phyloP scores from a whole-genome alignment of 2,888 invertebrate species.

The Sarcophaga variegata region DNA sequence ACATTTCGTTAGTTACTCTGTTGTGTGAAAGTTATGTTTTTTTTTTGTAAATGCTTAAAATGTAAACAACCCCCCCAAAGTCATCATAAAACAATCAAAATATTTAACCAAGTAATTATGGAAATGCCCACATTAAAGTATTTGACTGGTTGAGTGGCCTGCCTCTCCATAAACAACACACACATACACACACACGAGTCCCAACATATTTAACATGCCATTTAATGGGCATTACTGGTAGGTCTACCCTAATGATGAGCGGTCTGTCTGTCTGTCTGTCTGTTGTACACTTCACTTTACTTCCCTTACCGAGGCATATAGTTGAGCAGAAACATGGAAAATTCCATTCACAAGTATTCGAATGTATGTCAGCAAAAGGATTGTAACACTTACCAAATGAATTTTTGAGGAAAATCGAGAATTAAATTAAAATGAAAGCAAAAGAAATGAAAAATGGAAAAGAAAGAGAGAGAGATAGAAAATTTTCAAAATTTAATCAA shows the following conservation, averaged over 20 bases:
- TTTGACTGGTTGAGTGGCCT: constrained; percentile 2
- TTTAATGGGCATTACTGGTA: constrained; percentile 15
- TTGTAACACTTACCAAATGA: constrained; percentile 19
- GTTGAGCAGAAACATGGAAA: constrained; percentile 22
- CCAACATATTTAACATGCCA: constrained; percentile 33
- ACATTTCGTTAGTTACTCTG: background rate
- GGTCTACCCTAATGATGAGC: background rate
- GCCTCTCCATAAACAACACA: background rate
- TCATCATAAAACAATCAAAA: constrained; percentile 42
- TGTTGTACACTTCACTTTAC: background rate
- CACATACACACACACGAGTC: background rate
- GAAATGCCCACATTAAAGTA: constrained; percentile 34
- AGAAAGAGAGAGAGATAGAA: background rate
- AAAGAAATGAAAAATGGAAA: background rate
- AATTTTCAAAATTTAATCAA: constrained; percentile 24
- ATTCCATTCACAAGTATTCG: constrained; percentile 35
- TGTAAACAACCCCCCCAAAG: background rate
- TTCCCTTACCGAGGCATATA: no score
- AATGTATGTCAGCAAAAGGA: constrained; percentile 46
- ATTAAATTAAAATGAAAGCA: background rate
- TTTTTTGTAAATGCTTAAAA: no score
- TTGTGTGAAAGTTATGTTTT: background rate
- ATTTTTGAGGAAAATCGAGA: background rate
- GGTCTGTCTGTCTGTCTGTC: background rate
- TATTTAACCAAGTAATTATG: constrained; percentile 63